Base-by-base conservation (phyloP, 2,888 invertebrate species). In the Chouioia cunea region DNA sequence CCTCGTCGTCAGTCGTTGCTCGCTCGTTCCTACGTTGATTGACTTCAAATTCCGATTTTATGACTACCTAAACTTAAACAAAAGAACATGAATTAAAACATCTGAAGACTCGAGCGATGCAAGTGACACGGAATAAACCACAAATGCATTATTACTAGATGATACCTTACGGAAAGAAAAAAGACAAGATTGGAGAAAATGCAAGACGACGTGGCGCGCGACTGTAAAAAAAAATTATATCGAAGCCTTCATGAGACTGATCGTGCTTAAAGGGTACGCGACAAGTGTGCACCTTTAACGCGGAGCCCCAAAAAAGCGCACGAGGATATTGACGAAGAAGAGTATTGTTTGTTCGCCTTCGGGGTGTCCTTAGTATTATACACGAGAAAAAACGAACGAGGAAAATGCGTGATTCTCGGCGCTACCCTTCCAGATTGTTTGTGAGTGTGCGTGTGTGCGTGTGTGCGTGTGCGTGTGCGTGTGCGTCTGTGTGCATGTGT, bases 161-260 rank as follows among this genome's bases (percentile, higher is more conserved):
- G 36, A 36, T 3, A 36, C 36, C 10, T 47, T 27, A n/a, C n/a
- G n/a, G 56, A 22, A 20, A 12, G 18, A 43, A 12, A 8, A 59
- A 54, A 53, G 53, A 23, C 6, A 12, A 22, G 14, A 18, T 27
- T 16, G 8, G 50, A 43, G 18, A 46, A 43, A 43, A 54, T 22
- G 18, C 27, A 18, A 53, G 36, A 15, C 27, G 53, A 20, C 72
- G 65, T 59, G 71, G 69, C 75, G 75, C 74, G 76, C 74, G 74
- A 77, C 77, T 36, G 12, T 10, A 77, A 77, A 74, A 74, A 74
- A 36, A 36, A 36, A 54, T 64, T 59, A 27, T 62, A 59, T 54
- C 64, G 60, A 81, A 77, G 80, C 81, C 76, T 79, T 78, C 75
- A 83, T 83, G 84, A 83, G 83, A 84, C 83, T 83, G 82, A 82